Evolutionary conservation across 2,888 invertebrate species (phyloP).

Genomic region (Torymus aiolomorphi): DNA sequence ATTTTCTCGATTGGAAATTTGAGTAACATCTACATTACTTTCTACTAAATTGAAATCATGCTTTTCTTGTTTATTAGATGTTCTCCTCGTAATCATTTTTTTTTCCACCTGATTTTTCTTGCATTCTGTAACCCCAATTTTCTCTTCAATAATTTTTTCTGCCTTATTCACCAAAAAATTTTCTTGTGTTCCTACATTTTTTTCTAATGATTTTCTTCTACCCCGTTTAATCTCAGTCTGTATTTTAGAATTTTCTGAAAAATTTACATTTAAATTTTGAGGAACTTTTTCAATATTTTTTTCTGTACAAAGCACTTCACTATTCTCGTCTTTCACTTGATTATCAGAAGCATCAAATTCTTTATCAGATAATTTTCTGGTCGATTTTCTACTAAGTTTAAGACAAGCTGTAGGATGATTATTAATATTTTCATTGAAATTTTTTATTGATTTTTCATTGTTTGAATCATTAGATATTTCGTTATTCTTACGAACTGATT

Average conservation of each 20-base stretch:
- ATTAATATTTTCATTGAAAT: slow-evolving; percentile 17
- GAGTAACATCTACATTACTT: too few species aligned
- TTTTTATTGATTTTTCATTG: slow-evolving; percentile 35
- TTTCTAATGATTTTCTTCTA: background rate
- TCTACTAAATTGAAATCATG: too few species aligned
- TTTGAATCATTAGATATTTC: background rate
- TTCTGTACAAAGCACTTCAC: background rate
- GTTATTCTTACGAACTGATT: slow-evolving; percentile 1
- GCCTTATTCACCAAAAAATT: too few species aligned
- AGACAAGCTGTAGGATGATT: background rate
- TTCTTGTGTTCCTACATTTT: background rate
- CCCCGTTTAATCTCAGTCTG: slow-evolving; percentile 13
- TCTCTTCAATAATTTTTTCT: too few species aligned
- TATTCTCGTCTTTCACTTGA: background rate
- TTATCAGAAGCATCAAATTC: slow-evolving; percentile 1
- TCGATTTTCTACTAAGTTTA: background rate
- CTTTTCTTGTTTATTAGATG: too few species aligned
- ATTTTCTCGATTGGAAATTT: too few species aligned
- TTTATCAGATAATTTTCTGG: slow-evolving; percentile 12
- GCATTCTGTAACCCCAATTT: background rate
- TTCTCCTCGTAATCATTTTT: too few species aligned
- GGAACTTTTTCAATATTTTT: slow-evolving; percentile 5
- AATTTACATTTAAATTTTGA: slow-evolving; percentile 23
- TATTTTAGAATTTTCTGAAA: slow-evolving; percentile 2
- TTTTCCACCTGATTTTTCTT: too few species aligned